phyloP scores from a whole-genome alignment of 2,113 vertebrate species.

The Colius striatus region DNA sequence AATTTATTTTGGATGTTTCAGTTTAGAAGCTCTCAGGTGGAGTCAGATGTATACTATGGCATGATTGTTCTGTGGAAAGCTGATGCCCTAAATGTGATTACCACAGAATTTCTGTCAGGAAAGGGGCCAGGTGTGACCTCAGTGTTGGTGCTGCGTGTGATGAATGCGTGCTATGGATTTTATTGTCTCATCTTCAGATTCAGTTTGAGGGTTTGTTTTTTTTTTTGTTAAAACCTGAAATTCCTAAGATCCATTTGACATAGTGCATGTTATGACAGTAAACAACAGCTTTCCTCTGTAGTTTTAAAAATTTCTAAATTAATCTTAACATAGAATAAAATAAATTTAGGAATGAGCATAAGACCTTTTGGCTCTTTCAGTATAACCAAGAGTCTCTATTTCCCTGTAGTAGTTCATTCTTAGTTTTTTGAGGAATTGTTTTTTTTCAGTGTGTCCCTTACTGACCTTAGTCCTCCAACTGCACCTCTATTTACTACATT shows the following conservation, averaged over 20 bases:
- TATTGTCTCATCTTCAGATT: not conserved
- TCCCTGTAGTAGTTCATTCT: not conserved
- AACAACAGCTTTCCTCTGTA: not conserved
- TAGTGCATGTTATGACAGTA: not conserved
- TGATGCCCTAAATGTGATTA: not conserved
- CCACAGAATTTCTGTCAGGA: not conserved
- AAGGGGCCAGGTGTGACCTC: not conserved
- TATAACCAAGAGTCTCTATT: not conserved
- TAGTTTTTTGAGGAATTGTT: not conserved
- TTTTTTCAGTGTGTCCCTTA: not conserved
- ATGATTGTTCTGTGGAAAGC: not conserved
- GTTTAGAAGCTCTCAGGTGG: not conserved
- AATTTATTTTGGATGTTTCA: not conserved
- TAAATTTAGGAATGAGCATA: not conserved
- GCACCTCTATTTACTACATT: not conserved
- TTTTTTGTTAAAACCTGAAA: not conserved
- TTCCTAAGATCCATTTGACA: not conserved
- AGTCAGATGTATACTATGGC: not conserved
- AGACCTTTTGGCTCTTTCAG: not conserved
- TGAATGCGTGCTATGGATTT: not conserved
- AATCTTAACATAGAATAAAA: not conserved
- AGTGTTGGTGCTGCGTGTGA: not conserved
- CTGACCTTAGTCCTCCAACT: not conserved
- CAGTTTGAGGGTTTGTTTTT: too few relatives aligned
- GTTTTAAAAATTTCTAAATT: not conserved